Evolutionary conservation across 2,113 vertebrate species (phyloP), one percentile per base, ranked within the genome.

Genomic region (Sebastes schlegelii): DNA sequence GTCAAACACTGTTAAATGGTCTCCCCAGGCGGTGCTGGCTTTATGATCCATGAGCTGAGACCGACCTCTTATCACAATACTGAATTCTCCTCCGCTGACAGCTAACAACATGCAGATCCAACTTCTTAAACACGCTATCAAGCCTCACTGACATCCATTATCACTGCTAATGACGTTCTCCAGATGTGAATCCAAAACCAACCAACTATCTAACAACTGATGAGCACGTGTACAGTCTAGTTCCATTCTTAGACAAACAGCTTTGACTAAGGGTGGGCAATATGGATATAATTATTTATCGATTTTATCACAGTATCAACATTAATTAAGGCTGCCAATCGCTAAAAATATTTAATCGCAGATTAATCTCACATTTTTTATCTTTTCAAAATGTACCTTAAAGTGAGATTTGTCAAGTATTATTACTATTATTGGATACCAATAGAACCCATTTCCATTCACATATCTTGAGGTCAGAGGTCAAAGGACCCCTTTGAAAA

Each of bases 1-100:
- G 70, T 82, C 49, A 82, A 83, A 76, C 21, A 48, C 54, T 11
- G 57, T 77, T 77, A 60, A 76, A 80, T 21, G 74, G 67, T 40
- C 51, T 71, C 75, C 23, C 6, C 58, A n/a, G 70, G 78, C 48
- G 1, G 49, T 46, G 43, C 1, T 63, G 75, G 79, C 61, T 52
- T 12, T 0, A 6, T 8, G 10, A 17, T 57, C 23, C 9, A 2
- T 61, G 42, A 23, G 57, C 60, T 54, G 23, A 57, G 42, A 11
- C 3, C 4, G 14, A 12, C 42, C 14, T 57, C 51, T 70, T 1
- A 75, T 45, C 17, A 34, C 60, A 23, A 2, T 0, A 17, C 48
- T 14, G 17, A 14, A 13, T 3, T 51, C 19, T 45, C 0, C 65
- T 71, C 62, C 12, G 2, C 0, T 7, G 52, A 26, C 17, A 19